Conservation (phyloP, 2,888 invertebrate species). For the Heteromyza rotundicornis region DNA sequence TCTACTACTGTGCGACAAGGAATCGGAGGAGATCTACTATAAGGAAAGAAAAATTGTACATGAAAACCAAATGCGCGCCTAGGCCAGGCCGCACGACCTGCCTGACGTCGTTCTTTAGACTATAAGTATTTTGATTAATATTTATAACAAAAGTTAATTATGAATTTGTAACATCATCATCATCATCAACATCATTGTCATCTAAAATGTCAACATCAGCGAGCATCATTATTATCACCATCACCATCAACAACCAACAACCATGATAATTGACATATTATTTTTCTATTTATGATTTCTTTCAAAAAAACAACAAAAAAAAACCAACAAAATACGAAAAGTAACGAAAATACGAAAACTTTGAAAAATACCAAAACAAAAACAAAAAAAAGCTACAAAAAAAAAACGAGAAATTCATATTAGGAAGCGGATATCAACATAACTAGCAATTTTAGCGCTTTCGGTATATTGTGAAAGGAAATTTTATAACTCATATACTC, state of each 20-base stretch:
- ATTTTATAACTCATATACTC: constrained; percentile 8
- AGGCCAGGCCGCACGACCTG: constrained; percentile 64
- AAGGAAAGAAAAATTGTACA: constrained; percentile 90
- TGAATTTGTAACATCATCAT: constrained; percentile 6
- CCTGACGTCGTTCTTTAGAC: constrained; percentile 64
- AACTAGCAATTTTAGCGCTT: neutral
- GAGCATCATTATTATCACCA: neutral
- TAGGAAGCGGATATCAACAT: neutral
- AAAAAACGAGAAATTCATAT: neutral
- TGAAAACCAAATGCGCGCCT: constrained; percentile 64
- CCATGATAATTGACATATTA: constrained; percentile 9
- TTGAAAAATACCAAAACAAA: neutral
- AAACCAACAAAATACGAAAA: too few species aligned
- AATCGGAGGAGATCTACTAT: constrained; percentile 97
- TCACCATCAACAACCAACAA: too few species aligned
- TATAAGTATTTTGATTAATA: constrained; percentile 45
- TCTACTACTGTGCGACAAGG: constrained; percentile 94
- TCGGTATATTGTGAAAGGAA: neutral
- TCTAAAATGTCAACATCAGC: neutral
- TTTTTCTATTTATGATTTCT: neutral
- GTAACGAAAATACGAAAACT: neutral
- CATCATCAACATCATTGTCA: neutral
- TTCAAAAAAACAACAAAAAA: neutral
- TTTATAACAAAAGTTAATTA: constrained; percentile 26
- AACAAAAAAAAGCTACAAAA: neutral